phyloP scores from a whole-genome alignment of 2,797 vertebrate species.

The Rhabdophis nuchalis region DNA sequence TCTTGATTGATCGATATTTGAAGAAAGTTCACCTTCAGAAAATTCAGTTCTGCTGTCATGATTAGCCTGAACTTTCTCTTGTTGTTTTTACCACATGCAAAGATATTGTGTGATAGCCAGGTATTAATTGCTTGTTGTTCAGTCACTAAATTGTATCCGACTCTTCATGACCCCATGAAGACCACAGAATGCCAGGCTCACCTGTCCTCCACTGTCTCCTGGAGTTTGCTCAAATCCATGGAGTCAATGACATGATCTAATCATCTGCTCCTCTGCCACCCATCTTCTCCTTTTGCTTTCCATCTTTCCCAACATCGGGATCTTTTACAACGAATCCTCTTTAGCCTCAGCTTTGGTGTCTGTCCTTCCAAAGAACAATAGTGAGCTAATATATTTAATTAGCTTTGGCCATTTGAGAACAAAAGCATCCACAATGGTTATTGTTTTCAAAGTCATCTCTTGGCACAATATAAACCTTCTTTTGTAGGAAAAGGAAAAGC shows the following conservation, averaged over 20 bases:
- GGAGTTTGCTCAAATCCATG: not conserved
- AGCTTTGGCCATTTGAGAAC: not conserved
- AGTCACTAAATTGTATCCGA: not conserved
- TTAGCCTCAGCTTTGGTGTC: not conserved
- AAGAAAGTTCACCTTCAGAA: not conserved
- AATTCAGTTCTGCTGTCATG: not conserved
- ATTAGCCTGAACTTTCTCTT: not conserved
- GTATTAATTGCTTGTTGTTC: not conserved
- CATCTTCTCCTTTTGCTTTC: not conserved
- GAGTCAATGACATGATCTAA: not conserved
- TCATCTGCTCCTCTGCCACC: not conserved
- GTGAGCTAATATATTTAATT: not conserved
- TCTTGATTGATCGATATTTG: not conserved
- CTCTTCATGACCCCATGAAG: not conserved
- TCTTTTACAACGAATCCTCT: not conserved
- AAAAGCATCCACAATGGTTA: not conserved
- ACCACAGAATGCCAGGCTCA: not conserved
- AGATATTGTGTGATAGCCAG: not conserved
- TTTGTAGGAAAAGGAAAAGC: not conserved
- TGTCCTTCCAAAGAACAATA: not conserved
- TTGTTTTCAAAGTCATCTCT: not conserved
- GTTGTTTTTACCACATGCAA: not conserved
- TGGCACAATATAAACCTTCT: not conserved
- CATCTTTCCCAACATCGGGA: not conserved
- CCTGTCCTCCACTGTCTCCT: too few relatives aligned